Evolutionary conservation across 2,797 vertebrate species (phyloP).

Genomic region (Rhabdophis nuchalis): DNA sequence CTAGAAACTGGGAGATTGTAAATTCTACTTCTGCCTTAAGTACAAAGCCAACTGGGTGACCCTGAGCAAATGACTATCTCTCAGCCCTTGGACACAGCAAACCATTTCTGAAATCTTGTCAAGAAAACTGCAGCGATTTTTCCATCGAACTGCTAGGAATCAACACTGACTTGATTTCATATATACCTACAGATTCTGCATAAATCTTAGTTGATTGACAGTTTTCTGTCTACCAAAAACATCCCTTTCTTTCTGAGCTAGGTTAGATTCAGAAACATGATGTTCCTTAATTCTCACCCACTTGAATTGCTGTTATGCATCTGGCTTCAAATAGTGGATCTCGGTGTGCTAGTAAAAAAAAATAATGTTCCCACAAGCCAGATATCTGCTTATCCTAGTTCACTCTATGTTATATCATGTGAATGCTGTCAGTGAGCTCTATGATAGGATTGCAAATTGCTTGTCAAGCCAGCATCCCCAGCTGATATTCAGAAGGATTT

Average conservation of each 20-base stretch:
- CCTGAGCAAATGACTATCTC: background rate
- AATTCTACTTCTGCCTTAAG: background rate
- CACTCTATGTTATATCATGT: background rate
- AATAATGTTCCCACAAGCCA: background rate
- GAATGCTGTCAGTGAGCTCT: background rate
- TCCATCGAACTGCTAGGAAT: background rate
- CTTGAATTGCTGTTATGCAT: background rate
- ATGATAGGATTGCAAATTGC: background rate
- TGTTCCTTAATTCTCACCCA: background rate
- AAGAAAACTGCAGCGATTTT: background rate
- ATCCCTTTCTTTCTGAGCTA: background rate
- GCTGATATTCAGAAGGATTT: background rate
- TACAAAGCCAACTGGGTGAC: background rate
- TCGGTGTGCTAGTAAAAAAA: background rate
- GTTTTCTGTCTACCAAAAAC: background rate
- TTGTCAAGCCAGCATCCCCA: background rate
- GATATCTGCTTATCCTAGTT: background rate
- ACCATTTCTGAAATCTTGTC: background rate
- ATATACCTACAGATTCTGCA: background rate
- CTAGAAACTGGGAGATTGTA: background rate
- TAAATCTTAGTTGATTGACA: background rate
- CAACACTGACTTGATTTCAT: background rate
- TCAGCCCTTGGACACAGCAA: background rate
- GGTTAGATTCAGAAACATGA: background rate
- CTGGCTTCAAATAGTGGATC: background rate